These are phyloP conservation scores for Conus canariensis DNA, from an alignment of 2,888 invertebrate species.

Conservation along the genomic window DNA sequence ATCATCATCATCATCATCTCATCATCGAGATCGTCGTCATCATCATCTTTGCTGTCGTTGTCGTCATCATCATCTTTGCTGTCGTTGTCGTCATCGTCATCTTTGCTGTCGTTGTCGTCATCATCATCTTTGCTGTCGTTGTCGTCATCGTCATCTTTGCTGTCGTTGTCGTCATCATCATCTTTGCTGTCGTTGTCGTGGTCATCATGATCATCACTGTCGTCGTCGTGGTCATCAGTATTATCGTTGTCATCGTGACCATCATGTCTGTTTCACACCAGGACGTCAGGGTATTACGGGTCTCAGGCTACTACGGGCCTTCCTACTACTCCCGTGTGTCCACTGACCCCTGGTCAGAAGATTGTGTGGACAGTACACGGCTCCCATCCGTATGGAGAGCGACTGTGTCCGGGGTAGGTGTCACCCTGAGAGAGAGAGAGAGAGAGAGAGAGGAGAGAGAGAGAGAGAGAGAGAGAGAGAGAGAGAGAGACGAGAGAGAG, in stretches of 20 bases:
- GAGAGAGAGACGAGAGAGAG: too few relatives aligned
- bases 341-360: background rate
- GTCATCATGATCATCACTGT: background rate
- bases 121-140: background rate
- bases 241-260: too few relatives aligned
- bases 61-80: too few relatives aligned
- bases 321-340: background rate
- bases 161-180: too few relatives aligned
- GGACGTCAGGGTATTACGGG: constrained; percentile 3
- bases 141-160: background rate
- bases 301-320: constrained; percentile 19
- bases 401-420: constrained; percentile 46
- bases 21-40: background rate
- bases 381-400: constrained; percentile 53
- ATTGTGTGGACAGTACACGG: constrained; percentile 34
- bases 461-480: too few relatives aligned
- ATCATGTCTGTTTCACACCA: background rate
- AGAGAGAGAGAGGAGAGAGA: too few relatives aligned
- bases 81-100: too few relatives aligned
- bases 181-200: background rate
- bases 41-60: too few relatives aligned
- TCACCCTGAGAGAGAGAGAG: background rate
- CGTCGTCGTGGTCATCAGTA: too few relatives aligned
- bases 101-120: too few relatives aligned
- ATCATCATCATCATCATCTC: too few relatives aligned